phyloP scores from a whole-genome alignment of 2,888 invertebrate genomes.

The Choristoneura rosaceana region DNA sequence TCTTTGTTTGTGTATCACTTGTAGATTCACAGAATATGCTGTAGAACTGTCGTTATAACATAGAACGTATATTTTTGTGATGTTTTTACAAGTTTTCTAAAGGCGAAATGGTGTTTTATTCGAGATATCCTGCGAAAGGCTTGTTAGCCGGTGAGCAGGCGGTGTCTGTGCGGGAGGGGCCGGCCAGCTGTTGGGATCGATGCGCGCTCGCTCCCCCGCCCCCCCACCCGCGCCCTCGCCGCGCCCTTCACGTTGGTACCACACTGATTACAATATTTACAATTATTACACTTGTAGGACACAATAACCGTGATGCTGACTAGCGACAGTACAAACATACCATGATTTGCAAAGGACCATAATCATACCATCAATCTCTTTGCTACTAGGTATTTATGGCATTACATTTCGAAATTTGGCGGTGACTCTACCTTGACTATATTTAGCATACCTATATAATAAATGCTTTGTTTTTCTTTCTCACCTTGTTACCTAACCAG shows the following conservation, averaged over 20 bases:
- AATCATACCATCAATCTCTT: too few species aligned
- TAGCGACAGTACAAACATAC: too few species aligned
- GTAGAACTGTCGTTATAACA: background rate
- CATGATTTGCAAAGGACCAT: too few species aligned
- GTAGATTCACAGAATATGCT: background rate
- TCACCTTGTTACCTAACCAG: too few species aligned
- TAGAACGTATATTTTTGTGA: background rate
- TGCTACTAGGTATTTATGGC: too few species aligned
- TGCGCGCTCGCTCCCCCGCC: slow-evolving; percentile 3
- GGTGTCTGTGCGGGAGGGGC: slow-evolving; percentile 26
- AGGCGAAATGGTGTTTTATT: slow-evolving; percentile 4
- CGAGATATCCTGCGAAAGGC: slow-evolving; percentile 10
- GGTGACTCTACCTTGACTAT: too few species aligned
- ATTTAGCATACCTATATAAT: too few species aligned
- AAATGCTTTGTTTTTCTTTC: too few species aligned
- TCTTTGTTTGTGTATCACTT: slow-evolving; percentile 30
- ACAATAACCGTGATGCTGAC: slow-evolving; percentile 1
- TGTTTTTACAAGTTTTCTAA: background rate
- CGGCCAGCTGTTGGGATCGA: slow-evolving; percentile 37
- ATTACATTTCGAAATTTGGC: too few species aligned
- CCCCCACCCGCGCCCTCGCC: slow-evolving; percentile 39
- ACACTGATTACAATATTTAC: background rate
- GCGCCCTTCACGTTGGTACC: slow-evolving; percentile 42
- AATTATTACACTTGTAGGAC: background rate
- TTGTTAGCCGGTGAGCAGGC: slow-evolving; percentile 21